phyloP scores from a whole-genome alignment of 2,888 invertebrate species.

The Cheilosia impressa region DNA sequence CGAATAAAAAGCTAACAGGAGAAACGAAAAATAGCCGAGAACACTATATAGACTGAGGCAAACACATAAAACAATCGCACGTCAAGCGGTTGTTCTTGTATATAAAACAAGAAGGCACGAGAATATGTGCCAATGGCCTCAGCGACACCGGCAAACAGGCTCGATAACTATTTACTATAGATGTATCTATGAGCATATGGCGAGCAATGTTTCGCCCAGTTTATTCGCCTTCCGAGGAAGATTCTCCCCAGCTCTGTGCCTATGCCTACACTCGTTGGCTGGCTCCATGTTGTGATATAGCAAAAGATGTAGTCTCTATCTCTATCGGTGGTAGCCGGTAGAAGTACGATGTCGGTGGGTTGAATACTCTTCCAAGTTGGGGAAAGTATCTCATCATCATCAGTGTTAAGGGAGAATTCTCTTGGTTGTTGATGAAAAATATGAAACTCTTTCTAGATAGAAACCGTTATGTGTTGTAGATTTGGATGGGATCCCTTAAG shows the following conservation, averaged over 20 bases:
- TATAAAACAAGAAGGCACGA: conserved; percentile 76
- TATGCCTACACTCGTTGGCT: background rate
- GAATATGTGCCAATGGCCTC: conserved; percentile 80
- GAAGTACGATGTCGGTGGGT: background rate
- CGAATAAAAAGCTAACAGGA: conserved; percentile 68
- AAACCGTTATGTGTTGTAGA: background rate
- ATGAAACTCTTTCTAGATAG: background rate
- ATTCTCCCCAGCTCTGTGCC: background rate
- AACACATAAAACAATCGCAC: conserved; percentile 75
- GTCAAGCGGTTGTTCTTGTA: conserved; percentile 75
- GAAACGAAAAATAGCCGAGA: conserved; percentile 29
- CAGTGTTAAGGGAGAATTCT: conserved; percentile 23
- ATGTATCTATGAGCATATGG: conserved; percentile 63
- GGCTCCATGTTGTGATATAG: conserved; percentile 19
- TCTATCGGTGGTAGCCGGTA: no score
- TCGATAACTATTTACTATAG: conserved; percentile 73
- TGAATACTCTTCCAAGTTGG: conserved; percentile 44
- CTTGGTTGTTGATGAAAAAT: background rate
- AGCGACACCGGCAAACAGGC: conserved; percentile 77
- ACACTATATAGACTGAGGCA: conserved; percentile 63
- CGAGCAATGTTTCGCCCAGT: conserved; percentile 69
- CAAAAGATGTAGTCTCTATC: conserved; percentile 20
- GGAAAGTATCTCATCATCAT: conserved; percentile 1
- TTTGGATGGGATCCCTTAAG: conserved; percentile 10
- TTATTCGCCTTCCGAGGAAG: conserved; percentile 71